Percentiles rank a stretch among this genome's conserved stretches.
phyloP scores from a whole-genome alignment of 92 coral and sea anemone genomes.

The Epizoanthus scotinus region DNA sequence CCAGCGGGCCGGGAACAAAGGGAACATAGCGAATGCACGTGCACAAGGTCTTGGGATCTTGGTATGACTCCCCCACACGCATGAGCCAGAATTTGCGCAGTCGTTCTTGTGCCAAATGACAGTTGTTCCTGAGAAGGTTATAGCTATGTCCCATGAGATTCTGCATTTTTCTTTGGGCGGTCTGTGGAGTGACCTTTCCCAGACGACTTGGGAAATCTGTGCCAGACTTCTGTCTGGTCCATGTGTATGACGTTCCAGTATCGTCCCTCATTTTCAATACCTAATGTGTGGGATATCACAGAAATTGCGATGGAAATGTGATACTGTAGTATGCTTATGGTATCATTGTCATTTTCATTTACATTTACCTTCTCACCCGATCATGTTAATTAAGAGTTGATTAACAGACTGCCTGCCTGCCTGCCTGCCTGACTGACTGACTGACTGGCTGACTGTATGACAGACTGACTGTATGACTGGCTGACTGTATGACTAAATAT shows the following conservation, averaged over 20 bases:
- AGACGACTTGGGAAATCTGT: constrained; percentile 8
- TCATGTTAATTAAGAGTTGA: too few relatives aligned
- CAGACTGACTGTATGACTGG: too few relatives aligned
- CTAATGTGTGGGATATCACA: neutral
- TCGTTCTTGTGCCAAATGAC: constrained; percentile 50
- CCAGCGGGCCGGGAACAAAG: neutral
- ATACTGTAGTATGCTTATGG: too few relatives aligned
- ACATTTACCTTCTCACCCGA: too few relatives aligned
- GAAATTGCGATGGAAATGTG: too few relatives aligned
- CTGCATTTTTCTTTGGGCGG: constrained; percentile 43
- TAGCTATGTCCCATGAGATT: constrained; percentile 24
- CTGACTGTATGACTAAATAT: too few relatives aligned
- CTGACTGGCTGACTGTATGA: too few relatives aligned
- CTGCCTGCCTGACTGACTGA: too few relatives aligned
- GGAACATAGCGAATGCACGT: constrained; percentile 14
- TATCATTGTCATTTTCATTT: too few relatives aligned
- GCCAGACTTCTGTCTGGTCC: constrained; percentile 54
- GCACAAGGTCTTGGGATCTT: constrained; percentile 19
- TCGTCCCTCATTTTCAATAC: constrained; percentile 45
- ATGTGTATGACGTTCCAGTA: constrained; percentile 31
- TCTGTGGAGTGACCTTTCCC: constrained; percentile 41
- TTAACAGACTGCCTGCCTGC: too few relatives aligned
- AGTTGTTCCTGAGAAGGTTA: constrained; percentile 42
- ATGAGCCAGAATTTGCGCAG: constrained; percentile 46
- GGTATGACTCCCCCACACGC: constrained; percentile 3